These are phyloP conservation scores for Plebejus anna DNA, from an alignment of 2,888 invertebrate genomes.

Conservation along the genomic window DNA sequence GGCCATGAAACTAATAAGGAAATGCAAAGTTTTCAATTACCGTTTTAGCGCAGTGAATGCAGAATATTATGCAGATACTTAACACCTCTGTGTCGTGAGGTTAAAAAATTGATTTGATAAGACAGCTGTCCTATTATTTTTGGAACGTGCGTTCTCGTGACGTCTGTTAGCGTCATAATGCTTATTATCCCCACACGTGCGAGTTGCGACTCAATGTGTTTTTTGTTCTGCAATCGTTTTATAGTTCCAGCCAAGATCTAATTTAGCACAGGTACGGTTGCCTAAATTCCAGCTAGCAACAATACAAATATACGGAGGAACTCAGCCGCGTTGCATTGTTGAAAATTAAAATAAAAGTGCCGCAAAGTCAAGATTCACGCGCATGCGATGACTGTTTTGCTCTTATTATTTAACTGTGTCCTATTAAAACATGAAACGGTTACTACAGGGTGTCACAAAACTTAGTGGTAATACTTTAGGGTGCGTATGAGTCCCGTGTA, in stretches of 20 bases:
- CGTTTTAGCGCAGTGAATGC: not conserved
- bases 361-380: not conserved
- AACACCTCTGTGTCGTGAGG: slow-evolving; percentile 31
- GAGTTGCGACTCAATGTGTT: not conserved
- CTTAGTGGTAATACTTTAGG: too few species aligned
- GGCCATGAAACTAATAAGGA: too few species aligned
- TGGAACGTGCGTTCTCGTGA: slow-evolving; percentile 52
- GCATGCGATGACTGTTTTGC: too few species aligned
- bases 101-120: slow-evolving; percentile 53
- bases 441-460: too few species aligned
- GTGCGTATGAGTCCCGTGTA: too few species aligned
- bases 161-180: slow-evolving; percentile 47
- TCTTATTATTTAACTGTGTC: too few species aligned
- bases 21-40: too few species aligned
- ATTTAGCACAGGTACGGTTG: slow-evolving; percentile 15
- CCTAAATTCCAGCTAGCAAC: slow-evolving; percentile 9
- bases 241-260: slow-evolving; percentile 8
- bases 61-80: not conserved
- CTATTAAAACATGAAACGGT: too few species aligned
- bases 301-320: not conserved
- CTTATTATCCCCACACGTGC: slow-evolving; percentile 41
- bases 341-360: too few species aligned
- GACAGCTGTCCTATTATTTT: slow-evolving; percentile 58
- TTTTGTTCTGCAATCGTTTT: slow-evolving; percentile 14
- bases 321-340: too few species aligned